Base-by-base conservation (phyloP, 2,113 vertebrate species). In the Callorhinus ursinus region DNA sequence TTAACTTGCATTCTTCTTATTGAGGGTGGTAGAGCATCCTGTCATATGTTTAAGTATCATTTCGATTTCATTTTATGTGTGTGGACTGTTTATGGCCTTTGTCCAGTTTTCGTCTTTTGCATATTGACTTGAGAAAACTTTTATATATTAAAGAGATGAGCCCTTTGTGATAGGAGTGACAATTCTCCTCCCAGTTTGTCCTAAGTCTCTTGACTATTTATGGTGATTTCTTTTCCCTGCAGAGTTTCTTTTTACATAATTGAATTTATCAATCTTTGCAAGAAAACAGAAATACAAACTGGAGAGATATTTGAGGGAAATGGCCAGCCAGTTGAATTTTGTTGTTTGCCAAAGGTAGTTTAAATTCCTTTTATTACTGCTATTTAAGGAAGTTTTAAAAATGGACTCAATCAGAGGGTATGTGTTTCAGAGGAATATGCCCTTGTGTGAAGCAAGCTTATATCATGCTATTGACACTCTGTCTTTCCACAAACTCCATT, bases 351-450 rank as follows among this genome's bases (percentile, higher is more conserved):
- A 87, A 84, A 90, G 7, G 31, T 77, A 49, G 76, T 57, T 88
- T 95, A 51, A 69, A 63, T 90, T 83, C 21, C 63, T 76, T 65
- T 90, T 63, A 92, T 36, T 77, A 26, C 21, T 46, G 21, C 89
- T 95, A 96, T 74, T 67, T n/a, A 92, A 95, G 22, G 36, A 87
- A 88, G 76, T 59, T 91, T 36, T 11, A 63, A 82, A 93, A 90
- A 81, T 77, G 19, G 46, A 89, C 69, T 72, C 26, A 46, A 61
- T 63, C 87, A 55, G 67, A 90, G 26, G 15, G 71, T 46, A 31
- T 36, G 53, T 71, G 51, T 88, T 79, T 97, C 31, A 24, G 42
- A 74, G 59, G 84, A 93, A 63, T n/a, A 4, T 19, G 67, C 46
- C 69, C 42, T 9, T 18, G 5, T 19, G 14, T 71, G 69, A 83